phyloP scores from a whole-genome alignment of 2,113 vertebrate species.

The Xenus cinereus region DNA sequence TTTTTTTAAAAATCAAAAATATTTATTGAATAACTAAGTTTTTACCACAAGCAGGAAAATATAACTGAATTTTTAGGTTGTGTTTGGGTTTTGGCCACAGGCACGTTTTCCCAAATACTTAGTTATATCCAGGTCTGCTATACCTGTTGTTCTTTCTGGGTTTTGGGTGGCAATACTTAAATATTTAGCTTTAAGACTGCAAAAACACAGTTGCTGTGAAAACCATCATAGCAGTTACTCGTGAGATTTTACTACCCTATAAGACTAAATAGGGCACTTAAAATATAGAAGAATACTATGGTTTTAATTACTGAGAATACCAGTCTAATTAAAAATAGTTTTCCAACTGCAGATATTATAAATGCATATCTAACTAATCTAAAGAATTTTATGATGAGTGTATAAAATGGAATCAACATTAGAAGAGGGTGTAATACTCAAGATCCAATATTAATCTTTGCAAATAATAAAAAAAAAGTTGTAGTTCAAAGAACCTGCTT shows the following conservation, averaged over 20 bases:
- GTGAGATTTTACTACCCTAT: background rate
- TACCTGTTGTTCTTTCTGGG: background rate
- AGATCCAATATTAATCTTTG: constrained; percentile 17
- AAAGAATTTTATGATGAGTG: background rate
- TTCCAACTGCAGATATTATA: background rate
- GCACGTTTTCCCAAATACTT: background rate
- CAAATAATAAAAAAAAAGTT: background rate
- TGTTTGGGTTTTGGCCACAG: background rate
- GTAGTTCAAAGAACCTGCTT: constrained; percentile 27
- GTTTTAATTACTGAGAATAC: background rate
- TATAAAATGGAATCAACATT: constrained; percentile 2
- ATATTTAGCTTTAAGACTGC: background rate
- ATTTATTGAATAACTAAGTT: background rate
- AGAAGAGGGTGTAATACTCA: background rate
- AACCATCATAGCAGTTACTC: background rate
- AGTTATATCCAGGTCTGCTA: background rate
- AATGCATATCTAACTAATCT: background rate
- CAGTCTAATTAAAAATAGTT: background rate
- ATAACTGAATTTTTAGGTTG: background rate
- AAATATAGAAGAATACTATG: background rate
- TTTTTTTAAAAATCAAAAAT: background rate
- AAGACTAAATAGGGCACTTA: background rate
- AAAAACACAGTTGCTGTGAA: background rate
- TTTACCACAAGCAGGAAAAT: background rate
- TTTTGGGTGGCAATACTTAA: background rate